Percentiles rank a stretch among this genome's conserved stretches.
phyloP scores from a whole-genome alignment of 2,113 vertebrate genomes.

The Suncus etruscus region DNA sequence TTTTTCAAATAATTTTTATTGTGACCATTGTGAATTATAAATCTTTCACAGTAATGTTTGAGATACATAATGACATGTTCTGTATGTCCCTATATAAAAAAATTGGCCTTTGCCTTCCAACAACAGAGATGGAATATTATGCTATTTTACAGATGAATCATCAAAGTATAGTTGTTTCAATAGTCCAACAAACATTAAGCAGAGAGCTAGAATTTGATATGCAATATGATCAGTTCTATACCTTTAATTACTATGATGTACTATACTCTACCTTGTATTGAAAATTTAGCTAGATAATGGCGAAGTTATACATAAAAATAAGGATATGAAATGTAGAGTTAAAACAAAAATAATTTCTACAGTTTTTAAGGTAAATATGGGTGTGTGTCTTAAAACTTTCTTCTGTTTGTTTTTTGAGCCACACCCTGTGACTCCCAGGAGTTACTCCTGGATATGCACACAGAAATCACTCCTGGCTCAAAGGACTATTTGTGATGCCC shows the following conservation, averaged over 20 bases:
- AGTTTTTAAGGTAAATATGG: too few relatives aligned
- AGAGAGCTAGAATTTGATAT: background rate
- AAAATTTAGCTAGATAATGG: background rate
- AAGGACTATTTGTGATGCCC: too few relatives aligned
- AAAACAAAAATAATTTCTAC: background rate
- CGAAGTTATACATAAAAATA: background rate
- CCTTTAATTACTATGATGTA: background rate
- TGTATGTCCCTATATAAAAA: background rate
- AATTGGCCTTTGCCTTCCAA: conserved; percentile 6
- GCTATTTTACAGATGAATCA: background rate
- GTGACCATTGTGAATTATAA: too few relatives aligned
- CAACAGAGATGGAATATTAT: background rate
- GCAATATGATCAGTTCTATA: background rate
- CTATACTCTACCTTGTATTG: background rate
- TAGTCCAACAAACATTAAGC: background rate
- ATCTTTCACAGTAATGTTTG: too few relatives aligned
- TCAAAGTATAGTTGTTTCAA: background rate
- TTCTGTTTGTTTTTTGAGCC: too few relatives aligned
- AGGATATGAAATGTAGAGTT: background rate
- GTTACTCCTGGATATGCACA: too few relatives aligned
- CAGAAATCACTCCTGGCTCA: too few relatives aligned
- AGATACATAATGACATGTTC: background rate
- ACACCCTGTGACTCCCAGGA: too few relatives aligned
- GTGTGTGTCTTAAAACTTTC: too few relatives aligned
- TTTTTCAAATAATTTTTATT: too few relatives aligned